Evolutionary conservation across 2,113 vertebrate genomes (phyloP), one percentile per base, ranked within the genome.

Genomic region (Pogona vitticeps): DNA sequence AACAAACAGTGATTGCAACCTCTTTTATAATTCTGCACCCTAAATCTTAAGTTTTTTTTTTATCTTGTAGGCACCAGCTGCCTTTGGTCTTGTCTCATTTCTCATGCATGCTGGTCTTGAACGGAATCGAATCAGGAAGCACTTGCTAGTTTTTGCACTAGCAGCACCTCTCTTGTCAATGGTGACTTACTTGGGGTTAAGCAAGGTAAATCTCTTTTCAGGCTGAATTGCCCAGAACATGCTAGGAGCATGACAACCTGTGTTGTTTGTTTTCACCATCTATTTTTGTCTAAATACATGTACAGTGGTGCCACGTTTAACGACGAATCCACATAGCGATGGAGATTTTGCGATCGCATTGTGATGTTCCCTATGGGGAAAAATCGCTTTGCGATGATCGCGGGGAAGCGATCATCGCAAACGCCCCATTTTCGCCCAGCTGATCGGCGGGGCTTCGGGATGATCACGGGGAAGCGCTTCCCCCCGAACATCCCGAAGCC

Each of bases 81-180:
- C 99, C 1, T 99, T 99, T 88, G 99, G 99, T 76, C 96, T 99
- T 76, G 99, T 99, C 70, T 99, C 99, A 5, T 99, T 99, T 96
- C 96, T 99, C 86, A 99, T 99, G 98, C 99, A 99, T 0, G 99
- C 98, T 2, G 98, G 99, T 59, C 97, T 99, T 3, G 99, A 99
- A 94, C 97, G 99, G 92, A 99, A 99, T 94, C 97, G 99, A 73
- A 99, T 99, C 93, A 97, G 99, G 81, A 99, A 98, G 90, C 99
- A 99, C 91, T 97, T 99, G 81, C 96, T 99, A 91, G 98, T 99
- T 85, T 99, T 99, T 82, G 98, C 99, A 0, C 93, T 99, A 91
- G 99, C 99, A 81, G 99, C 99, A 3, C 99, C 99, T 71, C 96
- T 98, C 83, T 96, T 99, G 88, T 97, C 99, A 0, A 98, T 99